A percentile compares a stretch with the other conserved stretches of the same genome.
phyloP scores from a whole-genome alignment of 2,113 vertebrate species.

The Anarrhichthys ocellatus region DNA sequence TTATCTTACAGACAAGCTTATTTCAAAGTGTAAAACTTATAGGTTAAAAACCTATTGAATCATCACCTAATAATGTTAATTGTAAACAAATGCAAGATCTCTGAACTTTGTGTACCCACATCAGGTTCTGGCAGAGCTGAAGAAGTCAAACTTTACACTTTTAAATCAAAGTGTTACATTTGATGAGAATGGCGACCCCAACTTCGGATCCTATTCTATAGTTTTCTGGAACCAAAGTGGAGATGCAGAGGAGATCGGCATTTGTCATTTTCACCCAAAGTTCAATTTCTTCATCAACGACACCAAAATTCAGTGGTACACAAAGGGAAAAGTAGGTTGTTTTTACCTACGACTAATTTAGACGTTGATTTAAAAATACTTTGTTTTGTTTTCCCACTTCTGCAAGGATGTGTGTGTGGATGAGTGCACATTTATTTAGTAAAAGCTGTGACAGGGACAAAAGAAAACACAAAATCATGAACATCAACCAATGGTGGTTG shows the following conservation, averaged over 20 bases:
- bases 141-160: conserved; percentile 85
- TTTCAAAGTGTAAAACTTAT: background rate
- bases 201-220: conserved; percentile 78
- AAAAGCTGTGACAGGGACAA: background rate
- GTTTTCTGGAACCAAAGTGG: conserved; percentile 84
- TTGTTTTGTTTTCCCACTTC: background rate
- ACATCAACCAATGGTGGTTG: no score
- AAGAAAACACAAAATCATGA: no score
- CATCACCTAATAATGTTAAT: background rate
- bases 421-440: conserved; percentile 6
- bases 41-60: background rate
- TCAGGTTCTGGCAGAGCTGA: conserved; percentile 74
- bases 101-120: conserved; percentile 19
- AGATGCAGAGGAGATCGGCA: conserved; percentile 77
- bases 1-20: background rate
- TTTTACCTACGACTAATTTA: background rate
- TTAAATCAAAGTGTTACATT: conserved; percentile 80
- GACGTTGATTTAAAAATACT: background rate
- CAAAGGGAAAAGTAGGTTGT: conserved; percentile 55
- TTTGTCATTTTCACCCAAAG: conserved; percentile 64
- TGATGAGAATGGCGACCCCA: conserved; percentile 80
- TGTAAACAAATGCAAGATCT: background rate
- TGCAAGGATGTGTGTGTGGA: background rate
- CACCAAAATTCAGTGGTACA: conserved; percentile 82
- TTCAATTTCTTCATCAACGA: conserved; percentile 72